Evolutionary conservation across 2,888 invertebrate species (phyloP), one percentile per base, ranked within the genome.

Genomic region (Fragum whitleyi): DNA sequence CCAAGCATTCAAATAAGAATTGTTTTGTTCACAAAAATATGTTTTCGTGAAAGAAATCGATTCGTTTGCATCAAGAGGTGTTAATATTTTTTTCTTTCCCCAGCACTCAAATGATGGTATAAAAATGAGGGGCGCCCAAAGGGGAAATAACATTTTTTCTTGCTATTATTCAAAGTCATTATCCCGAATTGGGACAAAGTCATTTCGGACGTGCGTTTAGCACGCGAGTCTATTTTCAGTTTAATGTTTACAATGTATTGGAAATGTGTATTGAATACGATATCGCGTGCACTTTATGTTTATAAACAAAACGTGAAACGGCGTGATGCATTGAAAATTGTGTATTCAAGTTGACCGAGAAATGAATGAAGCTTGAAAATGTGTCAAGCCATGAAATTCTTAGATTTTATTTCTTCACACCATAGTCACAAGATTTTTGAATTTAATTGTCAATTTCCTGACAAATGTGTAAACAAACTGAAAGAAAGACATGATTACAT

Each of bases 101-200:
- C n/a, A 39, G 42, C 42, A 26, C 39, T 65, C 39, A 42, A n/a
- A 21, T 36, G 68, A 59, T 75, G 51, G 14, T 57, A 47, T 47
- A 75, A 69, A 75, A 75, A 68, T 47, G 61, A 75, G 75, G 61
- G 75, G 75, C 75, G 69, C 75, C 75, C 14, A 53, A 42, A 53
- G 75, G 75, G 47, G 32, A 57, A 69, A 9, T 67, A 39, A n/a
- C 23, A 3, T 57, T 57, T 26, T 57, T 57, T 16, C 47, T n/a
- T 36, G 32, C 32, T 9, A 6, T 36, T 36, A 6, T 36, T n/a
- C n/a, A n/a, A n/a, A n/a, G n/a, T n/a, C n/a, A n/a, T 36, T 36
- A 9, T 36, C 32, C 3, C 32, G 32, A 6, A 36, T 36, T 3
- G 3, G 32, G 32, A 36, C 32, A 9, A 3, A 36, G 9, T 36